Conservation (phyloP, 2,888 invertebrate genomes). For the Melieria crassipennis region DNA sequence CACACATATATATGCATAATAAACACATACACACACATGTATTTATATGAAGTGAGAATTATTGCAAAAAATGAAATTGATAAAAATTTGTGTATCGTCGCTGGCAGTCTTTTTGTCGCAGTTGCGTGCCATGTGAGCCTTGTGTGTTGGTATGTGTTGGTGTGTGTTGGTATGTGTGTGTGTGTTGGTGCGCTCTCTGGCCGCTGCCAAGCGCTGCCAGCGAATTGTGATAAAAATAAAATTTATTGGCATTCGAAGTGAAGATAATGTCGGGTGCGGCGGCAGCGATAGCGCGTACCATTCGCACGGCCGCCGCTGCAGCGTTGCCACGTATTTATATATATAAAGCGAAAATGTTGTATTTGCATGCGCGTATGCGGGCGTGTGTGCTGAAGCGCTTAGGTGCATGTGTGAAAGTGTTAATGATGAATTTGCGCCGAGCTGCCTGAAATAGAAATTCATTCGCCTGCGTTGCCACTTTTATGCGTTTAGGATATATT, state of each 20-base stretch:
- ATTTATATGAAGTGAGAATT: conserved; percentile 16
- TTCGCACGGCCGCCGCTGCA: not conserved
- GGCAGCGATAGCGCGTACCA: not conserved
- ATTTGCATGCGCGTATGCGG: not conserved
- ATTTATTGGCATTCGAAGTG: conserved; percentile 35
- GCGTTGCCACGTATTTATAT: not conserved
- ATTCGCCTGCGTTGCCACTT: too few relatives aligned
- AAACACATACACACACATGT: conserved; percentile 17
- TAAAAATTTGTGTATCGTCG: conserved; percentile 10
- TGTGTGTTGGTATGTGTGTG: too few relatives aligned
- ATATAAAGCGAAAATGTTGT: not conserved
- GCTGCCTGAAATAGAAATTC: too few relatives aligned
- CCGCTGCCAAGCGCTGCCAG: conserved; percentile 3
- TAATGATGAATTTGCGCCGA: conserved; percentile 22
- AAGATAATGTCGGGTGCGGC: conserved; percentile 26
- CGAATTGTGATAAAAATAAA: conserved; percentile 34
- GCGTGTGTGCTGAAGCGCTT: not conserved
- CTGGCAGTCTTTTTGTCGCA: too few relatives aligned
- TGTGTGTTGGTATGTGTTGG: too few relatives aligned
- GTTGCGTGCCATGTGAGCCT: too few relatives aligned
- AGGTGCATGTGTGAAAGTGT: conserved; percentile 32
- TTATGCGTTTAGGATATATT: too few relatives aligned
- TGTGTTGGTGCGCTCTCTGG: too few relatives aligned
- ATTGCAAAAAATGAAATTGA: conserved; percentile 9
- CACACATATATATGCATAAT: conserved; percentile 6